Conservation (phyloP, 92 coral and sea anemone species). For the Chrysogorgia sp. region DNA sequence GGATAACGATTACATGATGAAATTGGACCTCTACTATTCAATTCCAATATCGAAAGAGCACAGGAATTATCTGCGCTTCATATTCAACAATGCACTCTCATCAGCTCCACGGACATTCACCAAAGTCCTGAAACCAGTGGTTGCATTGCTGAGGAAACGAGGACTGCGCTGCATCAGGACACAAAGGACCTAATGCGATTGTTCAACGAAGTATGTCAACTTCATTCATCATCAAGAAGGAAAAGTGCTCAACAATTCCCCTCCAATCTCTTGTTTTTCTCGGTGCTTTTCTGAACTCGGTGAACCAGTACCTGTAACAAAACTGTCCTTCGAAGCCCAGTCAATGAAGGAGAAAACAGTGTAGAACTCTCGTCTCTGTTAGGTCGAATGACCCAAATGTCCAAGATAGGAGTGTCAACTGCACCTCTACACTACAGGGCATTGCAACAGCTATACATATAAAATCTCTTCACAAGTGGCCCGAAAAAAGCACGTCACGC, state of each 20-base stretch:
- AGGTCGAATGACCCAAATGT: slow-evolving; percentile 63
- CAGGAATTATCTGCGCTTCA: no score
- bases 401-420: slow-evolving; percentile 42
- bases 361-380: slow-evolving; percentile 45
- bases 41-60: no score
- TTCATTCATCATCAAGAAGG: no score
- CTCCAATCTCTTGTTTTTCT: slow-evolving; percentile 42
- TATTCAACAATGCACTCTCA: no score
- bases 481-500: neutral
- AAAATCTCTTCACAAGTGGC: slow-evolving; percentile 1
- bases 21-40: no score
- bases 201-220: no score
- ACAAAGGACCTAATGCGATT: no score
- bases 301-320: slow-evolving; percentile 32
- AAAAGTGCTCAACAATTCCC: slow-evolving; percentile 52
- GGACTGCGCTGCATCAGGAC: no score
- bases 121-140: no score
- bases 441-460: slow-evolving; percentile 36
- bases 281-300: slow-evolving; percentile 42
- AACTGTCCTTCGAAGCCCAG: slow-evolving; percentile 7
- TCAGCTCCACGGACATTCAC: no score
- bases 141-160: no score
- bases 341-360: slow-evolving; percentile 3
- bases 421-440: slow-evolving; percentile 53
- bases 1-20: no score